phyloP scores from a whole-genome alignment of 2,113 vertebrate genomes.

The Nesoenas mayeri region DNA sequence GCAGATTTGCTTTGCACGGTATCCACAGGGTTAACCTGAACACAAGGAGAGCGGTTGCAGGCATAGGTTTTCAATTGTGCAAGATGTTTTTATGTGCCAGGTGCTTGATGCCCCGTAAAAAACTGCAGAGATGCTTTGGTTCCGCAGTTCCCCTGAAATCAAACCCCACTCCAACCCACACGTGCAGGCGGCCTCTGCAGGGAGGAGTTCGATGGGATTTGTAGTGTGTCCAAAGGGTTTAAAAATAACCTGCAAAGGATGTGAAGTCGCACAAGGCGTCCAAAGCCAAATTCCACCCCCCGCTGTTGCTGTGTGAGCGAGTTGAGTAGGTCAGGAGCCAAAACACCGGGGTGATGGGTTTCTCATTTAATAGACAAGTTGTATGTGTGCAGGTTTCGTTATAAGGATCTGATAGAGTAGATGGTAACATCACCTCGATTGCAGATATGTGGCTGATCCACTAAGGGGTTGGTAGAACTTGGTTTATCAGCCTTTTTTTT shows the following conservation, averaged over 20 bases:
- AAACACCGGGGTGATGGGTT: neutral
- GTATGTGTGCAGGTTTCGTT: rapidly evolving
- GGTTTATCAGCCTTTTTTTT: neutral
- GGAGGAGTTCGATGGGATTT: neutral
- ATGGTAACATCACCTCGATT: neutral
- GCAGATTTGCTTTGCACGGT: neutral
- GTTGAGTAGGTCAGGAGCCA: neutral
- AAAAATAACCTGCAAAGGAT: conserved; percentile 18
- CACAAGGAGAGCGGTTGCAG: neutral
- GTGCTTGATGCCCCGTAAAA: neutral
- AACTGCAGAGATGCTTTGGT: neutral
- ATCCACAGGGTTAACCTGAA: neutral
- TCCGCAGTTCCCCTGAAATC: neutral
- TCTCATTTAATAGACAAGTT: neutral
- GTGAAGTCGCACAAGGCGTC: neutral
- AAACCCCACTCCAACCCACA: neutral
- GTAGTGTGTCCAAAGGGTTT: neutral
- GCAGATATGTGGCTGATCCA: neutral
- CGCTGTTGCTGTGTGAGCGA: neutral
- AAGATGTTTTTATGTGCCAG: neutral
- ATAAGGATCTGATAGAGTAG: neutral
- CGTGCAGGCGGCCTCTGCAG: neutral
- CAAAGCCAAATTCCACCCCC: neutral
- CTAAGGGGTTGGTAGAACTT: neutral
- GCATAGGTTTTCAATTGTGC: neutral